Conservation (phyloP, 2,888 invertebrate genomes). For the Hoplodrina blanda region DNA sequence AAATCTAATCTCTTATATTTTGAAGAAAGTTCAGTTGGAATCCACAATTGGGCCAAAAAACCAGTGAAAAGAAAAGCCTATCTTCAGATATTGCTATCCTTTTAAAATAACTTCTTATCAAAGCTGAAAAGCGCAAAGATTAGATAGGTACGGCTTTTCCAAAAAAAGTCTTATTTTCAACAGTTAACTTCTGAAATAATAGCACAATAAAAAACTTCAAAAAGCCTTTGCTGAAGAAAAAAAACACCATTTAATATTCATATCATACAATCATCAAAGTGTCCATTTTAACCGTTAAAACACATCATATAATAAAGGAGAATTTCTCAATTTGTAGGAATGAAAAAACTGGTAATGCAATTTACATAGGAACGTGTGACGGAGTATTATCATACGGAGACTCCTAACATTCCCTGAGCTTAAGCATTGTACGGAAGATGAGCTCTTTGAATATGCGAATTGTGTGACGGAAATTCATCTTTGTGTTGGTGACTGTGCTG, state of each 20-base stretch:
- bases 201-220: neutral
- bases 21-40: neutral
- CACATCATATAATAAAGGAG: conserved; percentile 37
- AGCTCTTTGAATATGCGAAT: conserved; percentile 53
- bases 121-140: no score
- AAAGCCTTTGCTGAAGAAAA: neutral
- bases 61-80: neutral
- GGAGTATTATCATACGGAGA: conserved; percentile 54
- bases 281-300: conserved; percentile 32
- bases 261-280: conserved; percentile 35
- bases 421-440: conserved; percentile 53
- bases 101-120: no score
- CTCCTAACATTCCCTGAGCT: conserved; percentile 44
- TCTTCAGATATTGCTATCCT: no score
- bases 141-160: neutral
- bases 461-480: conserved; percentile 55
- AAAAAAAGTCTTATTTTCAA: neutral
- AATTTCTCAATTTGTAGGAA: conserved; percentile 52
- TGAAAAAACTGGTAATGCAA: conserved; percentile 53
- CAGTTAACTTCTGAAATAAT: neutral
- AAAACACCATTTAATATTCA: conserved; percentile 20
- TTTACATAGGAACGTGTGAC: conserved; percentile 48
- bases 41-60: no score
- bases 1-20: conserved; percentile 6
- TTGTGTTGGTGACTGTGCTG: conserved; percentile 36